phyloP scores from a whole-genome alignment of 2,797 vertebrate genomes.

The Jordanella pulchra region DNA sequence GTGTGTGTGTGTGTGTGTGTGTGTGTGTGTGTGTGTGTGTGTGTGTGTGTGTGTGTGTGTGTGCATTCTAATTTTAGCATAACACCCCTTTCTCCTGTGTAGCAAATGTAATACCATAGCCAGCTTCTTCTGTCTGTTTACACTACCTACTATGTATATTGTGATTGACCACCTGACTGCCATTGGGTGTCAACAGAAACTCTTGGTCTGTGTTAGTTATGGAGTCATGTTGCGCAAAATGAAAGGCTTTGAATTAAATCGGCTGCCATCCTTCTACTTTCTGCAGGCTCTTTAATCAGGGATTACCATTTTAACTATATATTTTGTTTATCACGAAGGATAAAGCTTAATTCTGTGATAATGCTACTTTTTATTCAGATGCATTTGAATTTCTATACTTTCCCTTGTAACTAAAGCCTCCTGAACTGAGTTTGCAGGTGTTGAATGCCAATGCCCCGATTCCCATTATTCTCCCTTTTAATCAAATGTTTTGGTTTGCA shows the following conservation, averaged over 20 bases:
- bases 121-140: constrained; percentile 31
- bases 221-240: constrained; percentile 29
- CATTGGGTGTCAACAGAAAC: constrained; percentile 33
- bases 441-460: constrained; percentile 23
- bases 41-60: background rate
- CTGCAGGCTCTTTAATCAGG: constrained; percentile 11
- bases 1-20: background rate
- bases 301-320: constrained; percentile 5
- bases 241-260: constrained; percentile 44
- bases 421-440: constrained; percentile 25
- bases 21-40: background rate
- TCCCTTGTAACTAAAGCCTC: constrained; percentile 10
- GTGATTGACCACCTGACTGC: constrained; percentile 22
- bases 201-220: constrained; percentile 12
- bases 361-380: background rate
- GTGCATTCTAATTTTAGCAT: constrained; percentile 46
- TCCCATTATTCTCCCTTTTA: constrained; percentile 45
- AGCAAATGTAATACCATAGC: constrained; percentile 19
- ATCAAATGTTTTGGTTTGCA: constrained; percentile 63
- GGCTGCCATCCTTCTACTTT: constrained; percentile 9
- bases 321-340: constrained; percentile 3
- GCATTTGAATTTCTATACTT: background rate
- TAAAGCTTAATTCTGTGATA: background rate
- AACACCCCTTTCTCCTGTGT: constrained; percentile 8
- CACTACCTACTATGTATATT: constrained; percentile 4